Conservation (phyloP, 2,888 invertebrate genomes). For the Myopa testacea region DNA sequence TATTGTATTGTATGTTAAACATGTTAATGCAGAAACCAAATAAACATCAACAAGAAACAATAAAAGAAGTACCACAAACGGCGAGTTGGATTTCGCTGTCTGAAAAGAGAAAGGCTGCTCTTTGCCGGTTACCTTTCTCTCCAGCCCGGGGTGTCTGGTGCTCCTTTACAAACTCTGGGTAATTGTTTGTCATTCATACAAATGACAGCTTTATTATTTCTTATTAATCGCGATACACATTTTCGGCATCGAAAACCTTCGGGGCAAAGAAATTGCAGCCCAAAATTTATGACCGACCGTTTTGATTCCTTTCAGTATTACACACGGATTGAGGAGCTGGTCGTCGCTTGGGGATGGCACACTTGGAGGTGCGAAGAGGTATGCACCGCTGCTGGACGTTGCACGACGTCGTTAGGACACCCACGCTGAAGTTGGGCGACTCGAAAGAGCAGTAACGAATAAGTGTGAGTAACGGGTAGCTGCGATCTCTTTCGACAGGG, state of each 20-base stretch:
- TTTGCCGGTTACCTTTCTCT: no score
- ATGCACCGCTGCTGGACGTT: background rate
- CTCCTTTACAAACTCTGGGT: background rate
- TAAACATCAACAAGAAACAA: no score
- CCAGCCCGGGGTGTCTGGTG: background rate
- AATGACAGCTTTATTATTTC: constrained; percentile 44
- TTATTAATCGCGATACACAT: constrained; percentile 34
- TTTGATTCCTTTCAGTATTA: background rate
- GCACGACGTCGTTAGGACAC: background rate
- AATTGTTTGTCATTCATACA: constrained; percentile 37
- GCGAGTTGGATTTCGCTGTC: no score
- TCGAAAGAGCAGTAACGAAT: no score
- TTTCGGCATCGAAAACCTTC: constrained; percentile 29
- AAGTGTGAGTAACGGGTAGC: no score
- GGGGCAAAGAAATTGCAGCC: background rate
- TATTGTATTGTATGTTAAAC: no score
- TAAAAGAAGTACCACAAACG: no score
- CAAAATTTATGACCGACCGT: background rate
- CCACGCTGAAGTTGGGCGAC: background rate
- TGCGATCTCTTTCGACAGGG: no score
- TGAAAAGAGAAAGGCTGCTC: no score
- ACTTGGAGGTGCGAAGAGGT: background rate
- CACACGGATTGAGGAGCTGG: background rate
- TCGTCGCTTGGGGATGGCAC: background rate
- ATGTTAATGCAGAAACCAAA: no score